phyloP scores from a whole-genome alignment of 1,140 invertebrate genomes.

The Papilio helenus region DNA sequence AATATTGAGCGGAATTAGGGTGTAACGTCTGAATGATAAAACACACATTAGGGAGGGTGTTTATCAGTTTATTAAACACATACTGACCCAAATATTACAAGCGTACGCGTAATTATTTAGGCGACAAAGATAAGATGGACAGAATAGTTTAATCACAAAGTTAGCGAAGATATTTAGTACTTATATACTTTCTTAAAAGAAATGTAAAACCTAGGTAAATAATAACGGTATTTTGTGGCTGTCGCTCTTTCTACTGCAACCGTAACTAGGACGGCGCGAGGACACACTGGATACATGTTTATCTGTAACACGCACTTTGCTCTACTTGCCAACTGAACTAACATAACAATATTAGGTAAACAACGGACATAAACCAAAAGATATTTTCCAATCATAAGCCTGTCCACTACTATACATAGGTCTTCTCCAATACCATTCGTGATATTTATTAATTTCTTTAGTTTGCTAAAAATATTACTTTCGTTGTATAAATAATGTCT shows the following conservation, averaged over 20 bases:
- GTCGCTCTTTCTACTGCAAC: background rate
- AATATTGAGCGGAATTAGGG: background rate
- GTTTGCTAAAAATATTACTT: too few relatives aligned
- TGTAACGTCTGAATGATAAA: constrained; percentile 9
- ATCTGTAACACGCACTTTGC: background rate
- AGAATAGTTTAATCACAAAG: background rate
- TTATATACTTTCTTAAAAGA: background rate
- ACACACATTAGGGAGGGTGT: background rate
- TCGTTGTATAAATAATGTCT: background rate
- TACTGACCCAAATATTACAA: constrained; percentile 31
- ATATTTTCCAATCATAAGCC: too few relatives aligned
- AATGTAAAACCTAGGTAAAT: background rate
- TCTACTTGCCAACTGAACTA: background rate
- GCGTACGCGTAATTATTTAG: background rate
- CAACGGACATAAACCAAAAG: too few relatives aligned
- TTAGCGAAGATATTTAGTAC: background rate
- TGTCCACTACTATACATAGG: too few relatives aligned
- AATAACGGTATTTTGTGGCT: constrained; percentile 16
- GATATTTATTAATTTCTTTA: too few relatives aligned
- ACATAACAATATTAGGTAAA: background rate
- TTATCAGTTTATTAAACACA: constrained; percentile 5
- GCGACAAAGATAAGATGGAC: constrained; percentile 5
- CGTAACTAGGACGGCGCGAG: constrained; percentile 4
- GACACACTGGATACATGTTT: constrained; percentile 1
- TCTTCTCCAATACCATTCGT: too few relatives aligned